Evolutionary conservation across 2,888 invertebrate genomes (phyloP).

Genomic region (Drosophila demipolita): DNA sequence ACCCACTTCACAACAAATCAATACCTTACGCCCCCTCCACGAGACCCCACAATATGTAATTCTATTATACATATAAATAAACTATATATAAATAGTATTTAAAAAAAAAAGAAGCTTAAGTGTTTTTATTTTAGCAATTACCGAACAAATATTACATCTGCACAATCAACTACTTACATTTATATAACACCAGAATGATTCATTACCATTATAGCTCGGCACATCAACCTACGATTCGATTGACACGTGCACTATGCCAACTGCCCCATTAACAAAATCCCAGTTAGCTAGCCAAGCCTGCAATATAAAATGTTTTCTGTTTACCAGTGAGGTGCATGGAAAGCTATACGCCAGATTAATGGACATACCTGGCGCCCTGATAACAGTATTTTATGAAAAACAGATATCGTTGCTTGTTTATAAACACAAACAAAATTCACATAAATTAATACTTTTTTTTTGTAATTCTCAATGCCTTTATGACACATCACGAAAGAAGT

Average conservation of each 20-base stretch:
- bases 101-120: slow-evolving; percentile 37
- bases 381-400: slow-evolving; percentile 33
- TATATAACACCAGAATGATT: background rate
- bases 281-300: slow-evolving; percentile 46
- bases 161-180: background rate
- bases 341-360: slow-evolving; percentile 25
- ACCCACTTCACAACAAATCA: slow-evolving; percentile 43
- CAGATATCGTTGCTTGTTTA: slow-evolving; percentile 7
- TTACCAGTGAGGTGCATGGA: slow-evolving; percentile 10
- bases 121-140: slow-evolving; percentile 5
- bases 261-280: slow-evolving; percentile 3
- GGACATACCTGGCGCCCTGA: slow-evolving; percentile 41
- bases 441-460: background rate
- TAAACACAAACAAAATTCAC: slow-evolving; percentile 14
- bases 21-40: slow-evolving; percentile 46
- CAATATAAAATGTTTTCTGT: background rate
- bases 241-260: slow-evolving; percentile 43
- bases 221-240: slow-evolving; percentile 27
- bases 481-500: background rate
- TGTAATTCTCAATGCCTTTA: background rate
- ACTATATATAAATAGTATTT: slow-evolving; percentile 81
- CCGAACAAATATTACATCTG: background rate
- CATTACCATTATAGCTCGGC: background rate
- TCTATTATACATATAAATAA: slow-evolving; percentile 80
- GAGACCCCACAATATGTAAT: slow-evolving; percentile 68